Evolutionary conservation across 92 coral and sea anemone species (phyloP).

Genomic region (Nematostella vectensis): DNA sequence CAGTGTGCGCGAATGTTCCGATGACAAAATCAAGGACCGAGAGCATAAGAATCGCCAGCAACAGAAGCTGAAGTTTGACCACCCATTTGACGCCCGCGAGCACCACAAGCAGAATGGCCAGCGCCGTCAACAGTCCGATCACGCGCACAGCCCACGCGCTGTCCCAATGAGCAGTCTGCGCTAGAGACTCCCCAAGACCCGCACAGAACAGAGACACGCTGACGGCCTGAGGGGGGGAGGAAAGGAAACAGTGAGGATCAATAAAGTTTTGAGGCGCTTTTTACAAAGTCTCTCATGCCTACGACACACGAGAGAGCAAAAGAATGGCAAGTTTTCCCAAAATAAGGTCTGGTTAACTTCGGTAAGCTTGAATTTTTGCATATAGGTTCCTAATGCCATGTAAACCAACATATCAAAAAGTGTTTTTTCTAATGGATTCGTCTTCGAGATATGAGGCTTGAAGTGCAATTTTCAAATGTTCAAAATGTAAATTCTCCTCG

Average conservation of each 20-base stretch:
- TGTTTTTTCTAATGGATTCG: too few species aligned
- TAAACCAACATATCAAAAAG: too few species aligned
- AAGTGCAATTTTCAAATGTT: too few species aligned
- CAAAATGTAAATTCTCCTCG: too few species aligned
- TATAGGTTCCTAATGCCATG: too few species aligned
- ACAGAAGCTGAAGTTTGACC: slow-evolving; percentile 84
- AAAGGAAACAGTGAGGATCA: background rate
- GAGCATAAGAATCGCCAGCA: slow-evolving; percentile 77
- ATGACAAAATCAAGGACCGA: slow-evolving; percentile 93
- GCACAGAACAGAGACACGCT: slow-evolving; percentile 94
- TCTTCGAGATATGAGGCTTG: too few species aligned
- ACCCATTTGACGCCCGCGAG: slow-evolving; percentile 99
- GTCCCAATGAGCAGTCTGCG: slow-evolving; percentile 94
- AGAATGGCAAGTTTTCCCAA: too few species aligned
- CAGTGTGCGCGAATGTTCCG: slow-evolving; percentile 98
- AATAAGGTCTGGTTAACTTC: too few species aligned
- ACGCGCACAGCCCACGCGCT: slow-evolving; percentile 93
- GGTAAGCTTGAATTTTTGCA: too few species aligned
- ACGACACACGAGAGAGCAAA: too few species aligned
- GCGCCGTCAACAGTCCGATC: slow-evolving; percentile 80
- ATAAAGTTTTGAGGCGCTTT: too few species aligned
- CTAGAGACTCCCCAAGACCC: slow-evolving; percentile 97
- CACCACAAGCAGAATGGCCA: slow-evolving; percentile 69
- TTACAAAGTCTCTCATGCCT: too few species aligned
- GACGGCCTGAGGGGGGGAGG: slow-evolving; percentile 51